Conservation (phyloP, 2,888 invertebrate species). For the Labia minor region DNA sequence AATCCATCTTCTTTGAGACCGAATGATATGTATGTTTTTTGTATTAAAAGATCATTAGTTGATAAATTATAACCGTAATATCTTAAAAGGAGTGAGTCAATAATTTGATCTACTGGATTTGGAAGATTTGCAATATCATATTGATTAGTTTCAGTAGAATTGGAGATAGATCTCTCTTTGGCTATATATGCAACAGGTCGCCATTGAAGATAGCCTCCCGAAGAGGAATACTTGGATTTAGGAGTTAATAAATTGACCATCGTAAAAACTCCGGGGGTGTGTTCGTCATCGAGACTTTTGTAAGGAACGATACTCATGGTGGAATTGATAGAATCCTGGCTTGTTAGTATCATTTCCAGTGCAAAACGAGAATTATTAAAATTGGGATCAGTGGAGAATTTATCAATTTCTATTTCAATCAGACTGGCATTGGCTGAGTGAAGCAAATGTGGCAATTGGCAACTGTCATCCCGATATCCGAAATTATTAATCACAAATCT, state of each 20-base stretch:
- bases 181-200: constrained; percentile 54
- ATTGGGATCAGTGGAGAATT: constrained; percentile 39
- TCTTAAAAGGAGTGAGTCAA: constrained; percentile 34
- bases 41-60: constrained; percentile 31
- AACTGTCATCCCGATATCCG: constrained; percentile 39
- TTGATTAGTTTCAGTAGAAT: constrained; percentile 44
- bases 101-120: constrained; percentile 29
- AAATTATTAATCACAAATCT: constrained; percentile 37
- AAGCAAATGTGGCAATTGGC: constrained; percentile 49
- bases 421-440: constrained; percentile 56
- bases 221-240: constrained; percentile 25
- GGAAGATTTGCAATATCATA: constrained; percentile 36
- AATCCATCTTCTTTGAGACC: constrained; percentile 53
- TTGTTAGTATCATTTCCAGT: constrained; percentile 44
- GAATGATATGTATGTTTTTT: constrained; percentile 49
- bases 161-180: constrained; percentile 40
- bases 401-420: constrained; percentile 48
- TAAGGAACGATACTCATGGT: constrained; percentile 38
- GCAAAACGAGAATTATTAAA: constrained; percentile 50
- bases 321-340: constrained; percentile 37
- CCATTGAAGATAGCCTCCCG: constrained; percentile 54
- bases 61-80: constrained; percentile 34
- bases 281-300: constrained; percentile 58
- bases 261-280: constrained; percentile 62
- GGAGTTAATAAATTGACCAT: constrained; percentile 48